Conservation (phyloP, 2,888 invertebrate genomes). For the Apotomis turbidana region DNA sequence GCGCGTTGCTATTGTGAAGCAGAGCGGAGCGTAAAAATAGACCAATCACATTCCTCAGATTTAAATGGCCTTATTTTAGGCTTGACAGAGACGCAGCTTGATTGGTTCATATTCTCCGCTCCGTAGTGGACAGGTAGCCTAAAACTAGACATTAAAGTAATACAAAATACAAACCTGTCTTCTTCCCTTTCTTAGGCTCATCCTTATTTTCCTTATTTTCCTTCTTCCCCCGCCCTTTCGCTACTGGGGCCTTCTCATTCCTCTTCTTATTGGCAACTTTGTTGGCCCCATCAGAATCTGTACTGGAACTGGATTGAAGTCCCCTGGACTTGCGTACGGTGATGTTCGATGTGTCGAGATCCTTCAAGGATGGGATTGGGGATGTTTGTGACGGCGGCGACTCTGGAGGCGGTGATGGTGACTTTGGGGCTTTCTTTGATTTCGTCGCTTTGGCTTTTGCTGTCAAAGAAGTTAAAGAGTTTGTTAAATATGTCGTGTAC, state of each 20-base stretch:
- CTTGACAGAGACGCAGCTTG: too few species aligned
- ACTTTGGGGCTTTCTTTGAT: conserved; percentile 43
- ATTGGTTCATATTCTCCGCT: too few species aligned
- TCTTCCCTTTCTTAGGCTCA: conserved; percentile 40
- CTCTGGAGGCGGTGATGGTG: conserved; percentile 44
- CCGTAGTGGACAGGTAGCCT: too few species aligned
- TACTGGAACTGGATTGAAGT: conserved; percentile 57
- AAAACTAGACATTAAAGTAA: too few species aligned
- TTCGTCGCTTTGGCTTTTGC: conserved; percentile 40
- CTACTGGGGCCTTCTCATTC: not conserved
- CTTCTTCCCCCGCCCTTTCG: conserved; percentile 47
- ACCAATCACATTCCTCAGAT: too few species aligned
- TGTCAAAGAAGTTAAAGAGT: not conserved
- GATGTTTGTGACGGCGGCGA: conserved; percentile 32
- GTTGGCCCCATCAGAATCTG: conserved; percentile 53
- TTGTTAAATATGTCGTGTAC: too few species aligned
- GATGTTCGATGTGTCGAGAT: conserved; percentile 65
- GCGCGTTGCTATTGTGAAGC: too few species aligned
- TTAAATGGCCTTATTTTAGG: too few species aligned
- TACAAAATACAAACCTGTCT: conserved; percentile 42
- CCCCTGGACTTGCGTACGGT: conserved; percentile 59
- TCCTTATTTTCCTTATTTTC: conserved; percentile 50
- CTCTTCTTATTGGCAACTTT: conserved; percentile 26
- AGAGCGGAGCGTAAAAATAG: too few species aligned
- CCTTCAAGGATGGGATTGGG: conserved; percentile 49